Evolutionary conservation across 1,140 invertebrate genomes (phyloP), one percentile per base, ranked within the genome.

Genomic region (Atta colombica): DNA sequence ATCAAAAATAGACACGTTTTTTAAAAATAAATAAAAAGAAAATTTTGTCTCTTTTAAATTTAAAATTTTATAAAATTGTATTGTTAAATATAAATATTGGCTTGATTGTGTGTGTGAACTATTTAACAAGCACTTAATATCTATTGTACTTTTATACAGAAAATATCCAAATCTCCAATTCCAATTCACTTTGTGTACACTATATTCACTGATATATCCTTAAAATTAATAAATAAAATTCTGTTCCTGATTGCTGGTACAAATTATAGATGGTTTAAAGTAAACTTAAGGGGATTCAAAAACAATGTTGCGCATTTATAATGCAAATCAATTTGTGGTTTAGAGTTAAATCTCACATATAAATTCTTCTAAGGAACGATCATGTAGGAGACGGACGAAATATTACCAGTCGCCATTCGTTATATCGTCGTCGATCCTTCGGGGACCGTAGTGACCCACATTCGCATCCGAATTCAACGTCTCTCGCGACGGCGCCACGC

Each of bases 371-470:
- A n/a, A 63, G 25, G 25, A 74, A 60, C 35, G 25, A 10, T 28
- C 49, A 49, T 18, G 39, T 60, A 63, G 18, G 8, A 45, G 39
- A 61, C 7, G 18, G 14, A 80, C 80, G 35, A 81, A 74, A 84
- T 63, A 84, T 74, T 49, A 61, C 35, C 35, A 3, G 66, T 60
- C 66, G 53, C 16, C 53, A 35, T n/a, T 82, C 55, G 39, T 82
- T 72, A 68, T 25, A 28, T 80, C 65, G n/a, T 49, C 21, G 53
- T 49, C 53, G 68, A 25, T 74, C 68, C 55, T 74, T 3, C 68
- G 28, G 21, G 21, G 69, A 74, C 14, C 55, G 10, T 31, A 21
- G 69, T 84, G 69, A 84, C 80, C 80, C 55, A 84, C 35, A 84
- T 81, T 71, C 53, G 21, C 21, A 39, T 61, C 49, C 69, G 39